phyloP scores from a whole-genome alignment of 2,888 invertebrate genomes.

The Sinelater perroti region DNA sequence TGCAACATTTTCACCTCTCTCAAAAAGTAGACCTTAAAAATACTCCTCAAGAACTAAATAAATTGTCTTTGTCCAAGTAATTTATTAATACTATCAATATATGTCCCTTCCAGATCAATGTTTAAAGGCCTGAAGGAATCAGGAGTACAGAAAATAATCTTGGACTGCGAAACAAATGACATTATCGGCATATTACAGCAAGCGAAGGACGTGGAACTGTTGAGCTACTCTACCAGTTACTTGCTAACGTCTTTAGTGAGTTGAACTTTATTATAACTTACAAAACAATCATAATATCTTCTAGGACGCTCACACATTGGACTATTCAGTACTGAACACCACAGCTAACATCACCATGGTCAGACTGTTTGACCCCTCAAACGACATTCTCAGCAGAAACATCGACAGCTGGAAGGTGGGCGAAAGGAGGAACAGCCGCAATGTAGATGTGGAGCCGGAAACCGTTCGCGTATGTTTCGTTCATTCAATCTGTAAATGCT shows the following conservation, averaged over 20 bases:
- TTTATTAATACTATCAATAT: background rate
- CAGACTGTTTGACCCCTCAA: conserved; percentile 68
- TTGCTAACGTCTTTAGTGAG: conserved; percentile 71
- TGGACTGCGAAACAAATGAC: conserved; percentile 77
- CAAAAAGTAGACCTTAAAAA: background rate
- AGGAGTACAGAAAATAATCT: conserved; percentile 75
- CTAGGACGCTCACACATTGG: conserved; percentile 71
- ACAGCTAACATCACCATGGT: conserved; percentile 77
- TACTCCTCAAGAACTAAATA: background rate
- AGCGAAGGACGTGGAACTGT: conserved; percentile 81
- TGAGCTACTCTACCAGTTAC: conserved; percentile 75
- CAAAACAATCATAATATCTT: conserved; percentile 33
- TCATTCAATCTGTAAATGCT: background rate
- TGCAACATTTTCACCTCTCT: background rate
- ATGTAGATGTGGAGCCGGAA: conserved; percentile 28
- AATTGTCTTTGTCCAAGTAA: background rate
- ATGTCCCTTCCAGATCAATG: conserved; percentile 64
- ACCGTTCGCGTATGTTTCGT: conserved; percentile 38
- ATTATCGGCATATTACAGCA: conserved; percentile 68
- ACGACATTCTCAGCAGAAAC: conserved; percentile 63
- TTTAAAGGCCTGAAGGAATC: conserved; percentile 80
- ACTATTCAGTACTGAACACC: conserved; percentile 67
- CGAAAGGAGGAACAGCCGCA: conserved; percentile 32
- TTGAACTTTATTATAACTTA: too few species aligned
- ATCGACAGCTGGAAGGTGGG: conserved; percentile 58